Conservation (phyloP, 2,888 invertebrate genomes). For the Cactoblastis cactorum region DNA sequence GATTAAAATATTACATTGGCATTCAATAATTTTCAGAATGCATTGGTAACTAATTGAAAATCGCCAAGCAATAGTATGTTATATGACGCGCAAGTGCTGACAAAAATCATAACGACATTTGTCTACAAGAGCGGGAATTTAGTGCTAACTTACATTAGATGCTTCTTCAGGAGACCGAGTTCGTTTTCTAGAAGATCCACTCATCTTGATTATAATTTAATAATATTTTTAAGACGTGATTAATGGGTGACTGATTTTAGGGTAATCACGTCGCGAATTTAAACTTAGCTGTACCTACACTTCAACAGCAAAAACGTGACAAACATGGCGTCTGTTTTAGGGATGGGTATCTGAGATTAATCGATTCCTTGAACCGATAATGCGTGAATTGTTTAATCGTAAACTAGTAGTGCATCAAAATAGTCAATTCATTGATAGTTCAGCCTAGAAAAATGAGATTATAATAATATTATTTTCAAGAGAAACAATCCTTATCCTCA, state of each 20-base stretch:
- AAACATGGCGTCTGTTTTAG: slow-evolving; percentile 67
- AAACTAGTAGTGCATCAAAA: no score
- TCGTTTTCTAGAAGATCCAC: slow-evolving; percentile 49
- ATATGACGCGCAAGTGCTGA: slow-evolving; percentile 32
- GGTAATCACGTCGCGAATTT: slow-evolving; percentile 2
- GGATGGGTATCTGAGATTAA: slow-evolving; percentile 15
- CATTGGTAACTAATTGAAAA: not conserved
- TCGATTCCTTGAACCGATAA: no score
- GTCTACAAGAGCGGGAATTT: slow-evolving; percentile 55
- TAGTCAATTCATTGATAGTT: no score
- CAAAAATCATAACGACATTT: slow-evolving; percentile 34
- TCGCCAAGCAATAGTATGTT: slow-evolving; percentile 18
- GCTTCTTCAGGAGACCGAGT: slow-evolving; percentile 40
- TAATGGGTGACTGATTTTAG: slow-evolving; percentile 22
- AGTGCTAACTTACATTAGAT: slow-evolving; percentile 54
- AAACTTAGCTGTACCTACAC: slow-evolving; percentile 15
- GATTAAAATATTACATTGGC: not conserved
- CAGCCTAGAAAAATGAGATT: no score
- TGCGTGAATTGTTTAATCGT: no score
- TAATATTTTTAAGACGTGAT: slow-evolving; percentile 14
- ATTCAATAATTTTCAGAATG: not conserved
- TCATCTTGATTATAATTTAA: slow-evolving; percentile 43
- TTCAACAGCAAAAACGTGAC: slow-evolving; percentile 71
- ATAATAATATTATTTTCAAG: no score
- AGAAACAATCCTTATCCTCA: no score